Evolutionary conservation across 2,113 vertebrate species (phyloP), one percentile per base, ranked within the genome.

Genomic region (Sprattus sprattus): DNA sequence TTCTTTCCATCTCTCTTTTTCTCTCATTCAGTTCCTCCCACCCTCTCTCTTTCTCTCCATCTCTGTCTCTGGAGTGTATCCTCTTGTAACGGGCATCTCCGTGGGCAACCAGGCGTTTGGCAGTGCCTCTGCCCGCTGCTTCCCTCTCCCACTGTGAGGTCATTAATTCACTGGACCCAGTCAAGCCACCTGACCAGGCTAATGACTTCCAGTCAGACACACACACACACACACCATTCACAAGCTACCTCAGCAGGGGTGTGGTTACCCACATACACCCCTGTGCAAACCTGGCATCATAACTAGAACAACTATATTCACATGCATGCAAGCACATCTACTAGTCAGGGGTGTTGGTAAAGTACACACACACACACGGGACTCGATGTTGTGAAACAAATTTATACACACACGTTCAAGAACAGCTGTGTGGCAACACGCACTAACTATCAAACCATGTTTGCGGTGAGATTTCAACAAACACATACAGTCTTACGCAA

Each of bases 91-190:
- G 15, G 71, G 71, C 71, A 78, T 78, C 71, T 78, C 25, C 16
- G 32, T 78, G 71, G 71, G 28, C 71, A 28, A 85, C 90, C 92
- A 91, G 89, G 83, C 89, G 5, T 92, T 91, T 92, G 90, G 89
- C 92, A 91, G 88, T 75, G 52, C 52, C 87, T 57, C 64, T 86
- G 88, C 86, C 90, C 87, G 87, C 91, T 91, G 88, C 88, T 86
- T 88, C 90, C 81, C 91, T 89, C 91, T 90, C 91, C 89, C 87
- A 92, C 90, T 91, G 90, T 54, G 85, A 83, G 90, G 91, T 92
- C 90, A 91, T 94, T 92, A 85, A 92, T 94, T 91, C 90, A 91
- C 84, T 85, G 85, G 83, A 82, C 89, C 87, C 87, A 89, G 57
- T 32, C 49, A 86, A 88, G 85, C 90, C 89, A 92, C 89, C 90